Evolutionary conservation across 2,888 invertebrate species (phyloP).

Genomic region (Folsomia manolachei): DNA sequence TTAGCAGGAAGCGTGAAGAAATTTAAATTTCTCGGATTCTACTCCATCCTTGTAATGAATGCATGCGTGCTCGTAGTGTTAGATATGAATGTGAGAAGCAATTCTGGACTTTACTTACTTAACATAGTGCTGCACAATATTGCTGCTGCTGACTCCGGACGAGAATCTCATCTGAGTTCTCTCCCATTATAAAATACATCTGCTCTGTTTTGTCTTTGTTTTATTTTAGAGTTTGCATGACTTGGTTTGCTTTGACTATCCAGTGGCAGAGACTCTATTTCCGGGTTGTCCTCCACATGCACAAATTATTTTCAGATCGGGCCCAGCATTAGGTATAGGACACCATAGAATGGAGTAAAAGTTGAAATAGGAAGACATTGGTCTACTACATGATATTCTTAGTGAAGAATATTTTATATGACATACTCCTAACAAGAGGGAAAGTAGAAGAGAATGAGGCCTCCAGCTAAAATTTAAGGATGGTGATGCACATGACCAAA

Average conservation of each 20-base stretch:
- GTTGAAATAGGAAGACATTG: background rate
- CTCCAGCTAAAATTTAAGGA: background rate
- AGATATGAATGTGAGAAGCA: background rate
- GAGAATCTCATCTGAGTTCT: background rate
- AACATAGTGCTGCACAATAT: background rate
- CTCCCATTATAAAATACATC: constrained; percentile 6
- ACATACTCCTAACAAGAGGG: no score
- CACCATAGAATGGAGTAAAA: background rate
- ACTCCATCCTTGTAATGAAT: background rate
- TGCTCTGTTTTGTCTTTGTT: background rate
- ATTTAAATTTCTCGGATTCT: background rate
- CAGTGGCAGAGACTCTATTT: no score
- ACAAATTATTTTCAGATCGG: background rate
- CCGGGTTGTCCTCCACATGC: background rate
- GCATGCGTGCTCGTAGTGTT: background rate
- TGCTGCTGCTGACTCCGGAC: no score
- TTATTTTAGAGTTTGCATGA: background rate
- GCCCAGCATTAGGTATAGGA: no score
- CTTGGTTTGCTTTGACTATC: background rate
- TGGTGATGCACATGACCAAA: background rate
- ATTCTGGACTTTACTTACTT: background rate
- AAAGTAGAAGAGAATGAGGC: background rate
- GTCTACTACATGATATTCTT: background rate
- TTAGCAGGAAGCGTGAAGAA: constrained; percentile 3
- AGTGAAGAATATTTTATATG: constrained; percentile 2